Conservation (phyloP, 2,888 invertebrate species). For the Ypsolopha scabrella region DNA sequence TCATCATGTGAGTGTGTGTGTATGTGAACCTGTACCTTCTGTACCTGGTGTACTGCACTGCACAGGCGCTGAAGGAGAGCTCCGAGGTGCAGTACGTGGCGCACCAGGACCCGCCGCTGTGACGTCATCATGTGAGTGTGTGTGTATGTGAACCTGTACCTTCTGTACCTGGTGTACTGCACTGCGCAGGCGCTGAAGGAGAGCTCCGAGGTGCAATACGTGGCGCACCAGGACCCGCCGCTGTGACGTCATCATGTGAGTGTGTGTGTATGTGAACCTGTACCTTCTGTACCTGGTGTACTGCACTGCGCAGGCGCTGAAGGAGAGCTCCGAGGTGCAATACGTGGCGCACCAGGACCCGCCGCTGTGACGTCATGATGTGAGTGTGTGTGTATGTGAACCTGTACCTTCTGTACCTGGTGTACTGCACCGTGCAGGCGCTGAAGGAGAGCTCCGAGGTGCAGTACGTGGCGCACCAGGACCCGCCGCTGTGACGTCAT, state of each 20-base stretch:
- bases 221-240: constrained; percentile 24
- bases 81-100: constrained; percentile 35
- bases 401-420: constrained; percentile 35
- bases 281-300: constrained; percentile 19
- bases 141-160: constrained; percentile 29
- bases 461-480: constrained; percentile 32
- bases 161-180: constrained; percentile 35
- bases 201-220: constrained; percentile 32
- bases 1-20: not conserved
- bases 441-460: constrained; percentile 32
- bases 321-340: constrained; percentile 31
- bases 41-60: constrained; percentile 22
- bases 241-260: not conserved
- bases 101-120: constrained; percentile 16
- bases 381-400: constrained; percentile 17
- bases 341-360: constrained; percentile 30
- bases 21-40: not conserved
- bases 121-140: too few species aligned
- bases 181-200: constrained; percentile 24
- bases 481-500: constrained; percentile 7
- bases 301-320: constrained; percentile 19
- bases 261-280: not conserved
- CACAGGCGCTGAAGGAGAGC: constrained; percentile 25
- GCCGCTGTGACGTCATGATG: too few species aligned
- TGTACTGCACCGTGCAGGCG: constrained; percentile 22